Evolutionary conservation across 2,113 vertebrate species (phyloP).

Genomic region (Dicrurus megarhynchus): DNA sequence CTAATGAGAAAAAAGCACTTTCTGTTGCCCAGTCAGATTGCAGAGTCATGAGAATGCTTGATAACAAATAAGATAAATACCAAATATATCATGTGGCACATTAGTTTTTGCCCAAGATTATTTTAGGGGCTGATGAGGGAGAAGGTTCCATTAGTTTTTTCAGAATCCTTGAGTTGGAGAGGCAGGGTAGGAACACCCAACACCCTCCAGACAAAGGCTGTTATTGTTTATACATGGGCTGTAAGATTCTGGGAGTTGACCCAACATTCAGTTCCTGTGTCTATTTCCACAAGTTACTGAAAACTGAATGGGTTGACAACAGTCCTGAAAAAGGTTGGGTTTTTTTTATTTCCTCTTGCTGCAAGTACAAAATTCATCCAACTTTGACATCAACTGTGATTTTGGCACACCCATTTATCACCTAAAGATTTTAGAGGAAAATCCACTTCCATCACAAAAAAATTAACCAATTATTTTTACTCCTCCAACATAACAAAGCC

Average conservation of each 20-base stretch:
- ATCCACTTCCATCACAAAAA: background rate
- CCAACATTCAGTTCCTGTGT: conserved; percentile 35
- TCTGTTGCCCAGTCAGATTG: conserved; percentile 9
- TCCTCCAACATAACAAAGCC: background rate
- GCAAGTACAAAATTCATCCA: background rate
- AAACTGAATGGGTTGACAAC: conserved; percentile 27
- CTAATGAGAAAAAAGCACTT: conserved; percentile 35
- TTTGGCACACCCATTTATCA: background rate
- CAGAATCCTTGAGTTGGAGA: background rate
- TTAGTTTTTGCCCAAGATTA: conserved; percentile 31
- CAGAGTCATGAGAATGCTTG: background rate
- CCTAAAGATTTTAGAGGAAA: background rate
- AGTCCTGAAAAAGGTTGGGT: background rate
- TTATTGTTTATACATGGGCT: conserved; percentile 32
- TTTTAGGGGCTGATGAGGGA: conserved; percentile 29
- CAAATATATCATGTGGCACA: conserved; percentile 7
- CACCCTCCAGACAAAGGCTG: conserved; percentile 5
- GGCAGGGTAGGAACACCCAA: background rate
- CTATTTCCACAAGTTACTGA: conserved; percentile 27
- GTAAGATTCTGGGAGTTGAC: conserved; percentile 23
- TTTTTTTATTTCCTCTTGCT: background rate
- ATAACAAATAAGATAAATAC: conserved; percentile 35
- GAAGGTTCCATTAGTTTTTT: conserved; percentile 39
- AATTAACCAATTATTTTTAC: background rate
- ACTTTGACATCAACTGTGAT: background rate